Evolutionary conservation across 1,140 invertebrate genomes (phyloP).

Genomic region (Drosophila fuyamai): DNA sequence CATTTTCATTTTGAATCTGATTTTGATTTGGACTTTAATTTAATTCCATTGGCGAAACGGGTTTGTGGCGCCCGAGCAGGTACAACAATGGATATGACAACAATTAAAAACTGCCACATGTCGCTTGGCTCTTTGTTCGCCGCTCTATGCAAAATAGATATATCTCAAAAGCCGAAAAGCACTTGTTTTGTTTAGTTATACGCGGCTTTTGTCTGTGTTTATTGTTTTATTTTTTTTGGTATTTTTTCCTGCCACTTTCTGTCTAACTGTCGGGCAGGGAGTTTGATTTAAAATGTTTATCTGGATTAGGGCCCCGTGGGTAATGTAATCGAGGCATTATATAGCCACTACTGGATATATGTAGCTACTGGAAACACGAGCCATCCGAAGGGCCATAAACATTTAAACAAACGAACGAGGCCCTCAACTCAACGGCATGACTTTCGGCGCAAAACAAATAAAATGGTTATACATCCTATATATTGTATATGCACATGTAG

Average conservation of each 20-base stretch:
- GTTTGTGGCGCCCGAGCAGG: not conserved
- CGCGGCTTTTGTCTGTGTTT: conserved; percentile 19
- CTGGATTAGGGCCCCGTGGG: conserved; percentile 8
- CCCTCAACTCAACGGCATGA: conserved; percentile 22
- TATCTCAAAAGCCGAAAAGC: conserved; percentile 9
- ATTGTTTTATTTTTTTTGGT: not conserved
- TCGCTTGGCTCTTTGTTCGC: conserved; percentile 53
- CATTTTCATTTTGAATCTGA: not conserved
- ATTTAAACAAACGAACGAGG: conserved; percentile 12
- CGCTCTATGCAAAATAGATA: conserved; percentile 48
- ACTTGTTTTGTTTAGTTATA: conserved; percentile 34
- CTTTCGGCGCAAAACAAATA: conserved; percentile 6
- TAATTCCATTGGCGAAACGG: not conserved
- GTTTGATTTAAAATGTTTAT: conserved; percentile 37
- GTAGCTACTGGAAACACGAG: conserved; percentile 23
- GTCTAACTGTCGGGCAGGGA: conserved; percentile 5
- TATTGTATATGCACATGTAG: not conserved
- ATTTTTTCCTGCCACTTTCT: conserved; percentile 1
- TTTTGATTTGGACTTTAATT: conserved; percentile 18
- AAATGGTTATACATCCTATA: not conserved
- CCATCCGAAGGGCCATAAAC: conserved; percentile 41
- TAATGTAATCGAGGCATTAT: conserved; percentile 9
- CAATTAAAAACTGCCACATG: conserved; percentile 65
- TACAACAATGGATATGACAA: conserved; percentile 29
- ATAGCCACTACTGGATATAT: conserved; percentile 15